Base-by-base conservation (phyloP, 2,113 vertebrate genomes). In the Butastur rufipennis region DNA sequence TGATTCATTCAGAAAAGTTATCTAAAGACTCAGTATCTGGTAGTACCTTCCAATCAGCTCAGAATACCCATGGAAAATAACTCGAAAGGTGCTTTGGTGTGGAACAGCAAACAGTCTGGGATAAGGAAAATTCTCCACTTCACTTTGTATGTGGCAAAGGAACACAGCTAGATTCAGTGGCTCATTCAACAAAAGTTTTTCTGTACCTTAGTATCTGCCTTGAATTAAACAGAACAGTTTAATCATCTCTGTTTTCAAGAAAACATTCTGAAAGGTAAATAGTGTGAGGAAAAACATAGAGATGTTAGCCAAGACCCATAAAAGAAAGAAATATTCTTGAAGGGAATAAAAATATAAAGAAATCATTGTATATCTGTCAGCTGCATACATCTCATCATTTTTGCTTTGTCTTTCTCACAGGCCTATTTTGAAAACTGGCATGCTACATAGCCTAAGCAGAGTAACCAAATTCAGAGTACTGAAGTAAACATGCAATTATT, bases 401-500 rank as follows among this genome's bases (percentile, higher is more conserved):
- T 92, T 94, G 81, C 79, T 87, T 43, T 79, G 88, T 89, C 66
- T 52, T 93, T 94, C 92, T 81, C 93, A 95, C 72, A 95, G 92
- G 72, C 79, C 83, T 96, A 80, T 92, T 96, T 78, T 83, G 89
- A 97, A 95, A 95, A 96, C 78, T 97, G 97, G 94, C 97, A 97
- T 95, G 92, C 93, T 96, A 87, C 68, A 89, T 72, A 91, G 94
- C 93, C 88, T 93, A 96, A 95, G 92, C 93, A 95, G 87, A 91
- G 72, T 82, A 97, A 96, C 86, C 90, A 94, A 95, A 96, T 96
- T 95, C 84, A 48, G 34, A 95, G 88, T 95, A 73, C 84, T 81
- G 96, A 95, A 93, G 83, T 89, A 97, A 97, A 92, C 95, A 96
- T 95, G 95, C 94, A 93, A 74, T 96, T 97, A 97, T 98, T 98